Base-by-base conservation (phyloP, 1,140 invertebrate genomes). In the Zaprionus ornatus region DNA sequence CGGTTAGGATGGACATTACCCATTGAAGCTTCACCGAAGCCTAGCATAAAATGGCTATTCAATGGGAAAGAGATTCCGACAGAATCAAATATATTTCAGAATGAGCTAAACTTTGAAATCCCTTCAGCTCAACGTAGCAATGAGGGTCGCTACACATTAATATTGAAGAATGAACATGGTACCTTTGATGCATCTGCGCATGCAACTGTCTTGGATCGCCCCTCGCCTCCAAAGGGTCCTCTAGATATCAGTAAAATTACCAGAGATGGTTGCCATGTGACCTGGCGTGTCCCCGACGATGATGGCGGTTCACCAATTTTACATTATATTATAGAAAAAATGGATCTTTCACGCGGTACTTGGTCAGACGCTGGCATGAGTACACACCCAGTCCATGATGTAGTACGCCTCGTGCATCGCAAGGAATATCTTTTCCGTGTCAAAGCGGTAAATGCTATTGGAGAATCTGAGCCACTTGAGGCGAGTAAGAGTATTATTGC, bases 311-410 rank as follows among this genome's bases (percentile, higher is more conserved):
- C 96, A 62, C 97, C 98, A 13, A 98, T 99, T 86, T 93, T 98
- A n/a, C 98, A 99, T 92, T 99, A 99, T 88, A 94, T 99, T 32
- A 95, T 99, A 66, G 98, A 99, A 92, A 99, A 99, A 93, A 99
- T 99, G 97, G 99, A 99, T 88, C 94, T 98, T 1, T 96, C 97
- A 1, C 95, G 98, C 74, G 98, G 98, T 61, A 98, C 97, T 3
- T 99, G 99, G 99, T 96, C 97, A 17, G 97, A 98, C 92, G 98
- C 97, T 81, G 97, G 97, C 40, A 97, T 97, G 95, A 96, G 96
- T 72, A 97, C 95, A 69, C 95, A 95, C 74, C 95, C 98, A 4
- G 96, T 95, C 25, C 96, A 97, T 82, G 96, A 98, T 90, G 96
- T 99, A 0, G 95, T 94, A 9, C 95, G 97, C 82, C 94, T 99